Evolutionary conservation across 2,888 invertebrate genomes (phyloP).

Genomic region (Xestia rhomboidea): DNA sequence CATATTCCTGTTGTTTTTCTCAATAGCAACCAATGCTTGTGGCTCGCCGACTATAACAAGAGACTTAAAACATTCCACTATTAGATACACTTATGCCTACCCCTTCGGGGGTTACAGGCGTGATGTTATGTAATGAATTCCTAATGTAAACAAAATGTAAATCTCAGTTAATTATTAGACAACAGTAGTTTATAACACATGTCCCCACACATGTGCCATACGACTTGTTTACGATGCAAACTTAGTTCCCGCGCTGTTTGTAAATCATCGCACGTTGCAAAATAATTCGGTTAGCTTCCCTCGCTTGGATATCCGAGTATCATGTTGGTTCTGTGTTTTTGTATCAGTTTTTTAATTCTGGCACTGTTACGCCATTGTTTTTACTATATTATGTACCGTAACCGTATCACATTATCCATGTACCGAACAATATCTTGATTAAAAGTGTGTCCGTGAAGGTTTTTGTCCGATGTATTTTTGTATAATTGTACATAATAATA

Average conservation of each 20-base stretch:
- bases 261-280: constrained; percentile 61
- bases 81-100: not conserved
- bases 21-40: too few relatives aligned
- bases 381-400: not conserved
- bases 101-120: not conserved
- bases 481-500: too few relatives aligned
- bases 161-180: constrained; percentile 34
- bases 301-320: not conserved
- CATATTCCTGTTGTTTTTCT: too few relatives aligned
- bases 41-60: too few relatives aligned
- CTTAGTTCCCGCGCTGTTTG: constrained; percentile 48
- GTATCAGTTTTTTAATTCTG: not conserved
- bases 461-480: not conserved
- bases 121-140: not conserved
- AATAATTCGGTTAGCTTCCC: constrained; percentile 48
- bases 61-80: not conserved
- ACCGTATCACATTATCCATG: not conserved
- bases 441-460: not conserved
- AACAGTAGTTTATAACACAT: constrained; percentile 45
- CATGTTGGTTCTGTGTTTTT: not conserved
- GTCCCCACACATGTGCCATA: constrained; percentile 55
- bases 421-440: not conserved
- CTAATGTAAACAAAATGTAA: constrained; percentile 36
- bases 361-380: not conserved
- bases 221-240: constrained; percentile 65